Conservation (phyloP, 1,140 invertebrate species). For the Harpegnathos saltator region DNA sequence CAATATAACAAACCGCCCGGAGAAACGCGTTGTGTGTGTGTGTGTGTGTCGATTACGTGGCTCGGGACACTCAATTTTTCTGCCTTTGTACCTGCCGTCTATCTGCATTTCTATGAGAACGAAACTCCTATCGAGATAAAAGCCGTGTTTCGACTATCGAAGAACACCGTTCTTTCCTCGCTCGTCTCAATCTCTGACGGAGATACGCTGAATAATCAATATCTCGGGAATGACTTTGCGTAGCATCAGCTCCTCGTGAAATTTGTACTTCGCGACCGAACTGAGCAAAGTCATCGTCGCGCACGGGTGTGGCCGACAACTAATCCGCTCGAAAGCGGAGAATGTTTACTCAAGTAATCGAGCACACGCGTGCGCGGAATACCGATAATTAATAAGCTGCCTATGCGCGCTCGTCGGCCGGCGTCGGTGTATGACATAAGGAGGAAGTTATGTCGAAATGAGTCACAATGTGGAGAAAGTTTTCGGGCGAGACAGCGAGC, state of each 20-base stretch:
- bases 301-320: neutral
- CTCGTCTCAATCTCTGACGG: neutral
- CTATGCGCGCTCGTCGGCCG: neutral
- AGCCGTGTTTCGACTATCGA: neutral
- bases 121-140: neutral
- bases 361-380: conserved; percentile 37
- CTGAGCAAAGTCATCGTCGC: neutral
- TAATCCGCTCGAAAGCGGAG: neutral
- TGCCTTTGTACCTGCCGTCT: conserved; percentile 3
- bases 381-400: conserved; percentile 48
- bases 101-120: conserved; percentile 1
- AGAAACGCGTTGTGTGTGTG: no score
- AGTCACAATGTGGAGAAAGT: conserved; percentile 74
- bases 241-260: no score
- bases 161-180: neutral
- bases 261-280: neutral
- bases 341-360: conserved; percentile 54
- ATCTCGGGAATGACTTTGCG: no score
- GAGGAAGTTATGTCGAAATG: conserved; percentile 76
- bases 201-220: no score
- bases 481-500: neutral
- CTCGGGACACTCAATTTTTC: neutral
- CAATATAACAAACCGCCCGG: neutral
- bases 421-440: conserved; percentile 73
- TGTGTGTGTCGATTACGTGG: conserved; percentile 4